phyloP scores from a whole-genome alignment of 2,113 vertebrate species.

The Tetrax tetrax region DNA sequence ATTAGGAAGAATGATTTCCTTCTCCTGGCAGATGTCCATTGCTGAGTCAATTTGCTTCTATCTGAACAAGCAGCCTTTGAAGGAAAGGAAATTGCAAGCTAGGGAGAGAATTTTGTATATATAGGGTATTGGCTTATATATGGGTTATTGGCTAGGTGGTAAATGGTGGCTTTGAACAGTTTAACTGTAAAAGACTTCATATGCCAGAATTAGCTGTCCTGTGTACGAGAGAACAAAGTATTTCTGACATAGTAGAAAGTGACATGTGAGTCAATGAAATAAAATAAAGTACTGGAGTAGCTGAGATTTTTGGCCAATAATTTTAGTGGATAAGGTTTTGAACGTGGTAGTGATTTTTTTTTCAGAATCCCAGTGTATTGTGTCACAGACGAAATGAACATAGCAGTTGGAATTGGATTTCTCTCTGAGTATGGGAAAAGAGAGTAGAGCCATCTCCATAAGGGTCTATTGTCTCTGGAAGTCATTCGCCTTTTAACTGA shows the following conservation, averaged over 20 bases:
- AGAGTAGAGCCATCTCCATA: neutral
- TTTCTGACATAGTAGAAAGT: neutral
- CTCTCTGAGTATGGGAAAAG: neutral
- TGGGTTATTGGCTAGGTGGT: neutral
- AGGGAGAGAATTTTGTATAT: neutral
- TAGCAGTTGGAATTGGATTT: neutral
- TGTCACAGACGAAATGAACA: neutral
- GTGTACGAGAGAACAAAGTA: neutral
- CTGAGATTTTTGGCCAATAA: neutral
- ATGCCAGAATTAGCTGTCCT: neutral
- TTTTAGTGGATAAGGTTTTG: neutral
- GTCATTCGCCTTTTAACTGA: neutral
- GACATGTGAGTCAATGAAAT: neutral
- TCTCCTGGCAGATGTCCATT: neutral
- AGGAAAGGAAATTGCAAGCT: neutral
- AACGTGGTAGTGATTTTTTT: neutral
- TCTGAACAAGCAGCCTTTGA: neutral
- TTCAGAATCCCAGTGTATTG: rapidly evolving
- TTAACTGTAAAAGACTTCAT: neutral
- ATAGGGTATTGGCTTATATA: neutral
- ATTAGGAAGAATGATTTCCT: neutral
- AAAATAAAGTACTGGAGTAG: neutral
- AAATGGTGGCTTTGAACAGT: neutral
- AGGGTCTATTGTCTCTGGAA: neutral
- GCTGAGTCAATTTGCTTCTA: neutral